Conservation (phyloP, 2,797 vertebrate species). For the Rhadinocentrus ornatus region DNA sequence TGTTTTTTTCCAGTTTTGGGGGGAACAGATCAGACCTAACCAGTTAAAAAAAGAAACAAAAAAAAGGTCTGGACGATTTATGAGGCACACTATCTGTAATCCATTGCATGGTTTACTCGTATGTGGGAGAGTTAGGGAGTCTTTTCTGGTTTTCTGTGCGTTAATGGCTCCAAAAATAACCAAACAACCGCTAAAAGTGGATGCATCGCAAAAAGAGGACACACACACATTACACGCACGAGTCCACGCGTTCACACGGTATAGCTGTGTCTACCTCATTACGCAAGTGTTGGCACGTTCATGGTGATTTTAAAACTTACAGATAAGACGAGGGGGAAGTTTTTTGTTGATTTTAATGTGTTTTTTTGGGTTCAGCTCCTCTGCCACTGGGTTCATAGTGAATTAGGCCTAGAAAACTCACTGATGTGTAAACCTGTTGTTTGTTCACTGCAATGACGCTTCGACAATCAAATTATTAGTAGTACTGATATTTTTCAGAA, state of each 20-base stretch:
- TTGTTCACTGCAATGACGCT: constrained; percentile 87
- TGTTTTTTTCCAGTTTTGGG: constrained; percentile 30
- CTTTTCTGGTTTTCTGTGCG: constrained; percentile 50
- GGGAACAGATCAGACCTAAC: neutral
- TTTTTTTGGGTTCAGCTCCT: constrained; percentile 38
- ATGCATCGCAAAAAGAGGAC: constrained; percentile 84
- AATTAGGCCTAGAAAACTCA: constrained; percentile 74
- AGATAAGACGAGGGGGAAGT: constrained; percentile 28
- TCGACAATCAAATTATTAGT: constrained; percentile 89
- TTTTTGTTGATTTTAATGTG: constrained; percentile 28
- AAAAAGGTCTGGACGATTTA: constrained; percentile 2
- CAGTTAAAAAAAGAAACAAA: neutral
- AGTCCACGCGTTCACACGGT: constrained; percentile 67
- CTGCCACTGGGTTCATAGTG: constrained; percentile 57
- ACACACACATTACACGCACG: constrained; percentile 59
- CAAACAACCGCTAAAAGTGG: constrained; percentile 52
- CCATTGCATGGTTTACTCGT: constrained; percentile 77
- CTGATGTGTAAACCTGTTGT: constrained; percentile 72
- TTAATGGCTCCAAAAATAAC: constrained; percentile 31
- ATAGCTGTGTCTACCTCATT: constrained; percentile 90
- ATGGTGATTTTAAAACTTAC: constrained; percentile 61
- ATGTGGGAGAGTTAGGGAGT: neutral
- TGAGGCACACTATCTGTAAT: constrained; percentile 50
- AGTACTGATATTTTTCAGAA: constrained; percentile 33
- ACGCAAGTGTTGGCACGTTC: constrained; percentile 80